phyloP scores from a whole-genome alignment of 1,140 invertebrate species.

The Caerostris darwini region DNA sequence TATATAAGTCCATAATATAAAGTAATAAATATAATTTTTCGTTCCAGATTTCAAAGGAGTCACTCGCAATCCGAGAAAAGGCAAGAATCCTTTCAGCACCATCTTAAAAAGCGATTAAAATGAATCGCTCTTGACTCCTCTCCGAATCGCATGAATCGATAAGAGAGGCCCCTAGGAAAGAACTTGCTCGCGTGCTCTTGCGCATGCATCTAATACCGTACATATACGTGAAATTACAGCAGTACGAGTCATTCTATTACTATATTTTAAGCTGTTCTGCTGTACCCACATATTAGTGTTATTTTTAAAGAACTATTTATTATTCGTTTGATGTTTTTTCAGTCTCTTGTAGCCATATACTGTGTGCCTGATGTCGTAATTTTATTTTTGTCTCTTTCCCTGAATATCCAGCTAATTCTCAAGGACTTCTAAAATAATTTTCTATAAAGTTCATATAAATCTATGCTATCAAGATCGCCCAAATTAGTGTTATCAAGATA shows the following conservation, averaged over 20 bases:
- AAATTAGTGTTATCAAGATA: no score
- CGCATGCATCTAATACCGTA: conserved; percentile 3
- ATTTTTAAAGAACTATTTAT: conserved; percentile 10
- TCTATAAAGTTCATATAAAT: no score
- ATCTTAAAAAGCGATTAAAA: conserved; percentile 66
- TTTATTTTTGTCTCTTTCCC: neutral
- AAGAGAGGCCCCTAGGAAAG: neutral
- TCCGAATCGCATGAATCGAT: neutral
- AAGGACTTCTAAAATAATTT: no score
- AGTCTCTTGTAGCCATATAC: neutral
- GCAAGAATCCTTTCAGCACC: conserved; percentile 74
- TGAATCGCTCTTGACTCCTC: neutral
- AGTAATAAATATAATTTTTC: no score
- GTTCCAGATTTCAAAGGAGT: conserved; percentile 64
- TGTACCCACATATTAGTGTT: neutral
- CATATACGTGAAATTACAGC: conserved; percentile 23
- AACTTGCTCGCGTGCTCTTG: neutral
- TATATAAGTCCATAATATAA: no score
- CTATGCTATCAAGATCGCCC: no score
- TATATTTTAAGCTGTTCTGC: neutral
- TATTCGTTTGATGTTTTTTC: neutral
- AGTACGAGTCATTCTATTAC: conserved; percentile 30
- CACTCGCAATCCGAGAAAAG: conserved; percentile 44
- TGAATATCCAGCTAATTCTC: no score
- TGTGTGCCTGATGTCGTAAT: neutral